These are phyloP conservation scores for Fragum fragum DNA, from an alignment of 2,888 invertebrate genomes.

Conservation along the genomic window DNA sequence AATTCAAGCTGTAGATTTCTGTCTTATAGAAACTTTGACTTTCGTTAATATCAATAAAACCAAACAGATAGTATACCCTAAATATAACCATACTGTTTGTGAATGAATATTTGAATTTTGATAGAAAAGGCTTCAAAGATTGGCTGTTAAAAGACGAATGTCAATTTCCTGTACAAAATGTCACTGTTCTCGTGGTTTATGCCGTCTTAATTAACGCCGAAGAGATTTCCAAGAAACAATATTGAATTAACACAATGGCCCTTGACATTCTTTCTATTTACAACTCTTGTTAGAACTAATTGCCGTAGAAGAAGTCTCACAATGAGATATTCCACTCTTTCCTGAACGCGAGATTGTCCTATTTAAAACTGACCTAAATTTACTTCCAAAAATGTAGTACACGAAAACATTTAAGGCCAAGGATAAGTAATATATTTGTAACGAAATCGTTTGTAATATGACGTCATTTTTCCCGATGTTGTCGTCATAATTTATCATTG, in stretches of 20 bases:
- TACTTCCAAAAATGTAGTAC: slow-evolving; percentile 35
- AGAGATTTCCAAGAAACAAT: neutral
- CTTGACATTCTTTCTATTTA: neutral
- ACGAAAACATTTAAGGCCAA: slow-evolving; percentile 39
- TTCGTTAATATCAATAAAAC: too few species aligned
- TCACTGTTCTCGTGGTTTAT: neutral
- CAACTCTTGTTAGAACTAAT: neutral
- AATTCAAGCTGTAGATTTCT: too few species aligned
- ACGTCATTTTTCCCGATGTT: slow-evolving; percentile 10
- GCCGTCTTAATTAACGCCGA: neutral
- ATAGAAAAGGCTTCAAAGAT: neutral
- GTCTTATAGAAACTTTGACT: too few species aligned
- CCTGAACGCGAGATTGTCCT: neutral
- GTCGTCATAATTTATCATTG: slow-evolving; percentile 9
- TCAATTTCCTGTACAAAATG: neutral
- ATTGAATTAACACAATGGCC: neutral
- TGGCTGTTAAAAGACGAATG: neutral
- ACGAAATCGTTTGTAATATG: slow-evolving; percentile 32
- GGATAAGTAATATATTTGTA: slow-evolving; percentile 41
- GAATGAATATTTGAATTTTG: too few species aligned
- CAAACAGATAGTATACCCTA: too few species aligned
- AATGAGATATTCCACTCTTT: neutral
- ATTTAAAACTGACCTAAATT: slow-evolving; percentile 25
- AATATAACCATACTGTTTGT: too few species aligned
- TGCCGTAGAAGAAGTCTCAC: neutral